Evolutionary conservation across 2,888 invertebrate genomes (phyloP), one percentile per base, ranked within the genome.

Genomic region (Gnatocerus cornutus): DNA sequence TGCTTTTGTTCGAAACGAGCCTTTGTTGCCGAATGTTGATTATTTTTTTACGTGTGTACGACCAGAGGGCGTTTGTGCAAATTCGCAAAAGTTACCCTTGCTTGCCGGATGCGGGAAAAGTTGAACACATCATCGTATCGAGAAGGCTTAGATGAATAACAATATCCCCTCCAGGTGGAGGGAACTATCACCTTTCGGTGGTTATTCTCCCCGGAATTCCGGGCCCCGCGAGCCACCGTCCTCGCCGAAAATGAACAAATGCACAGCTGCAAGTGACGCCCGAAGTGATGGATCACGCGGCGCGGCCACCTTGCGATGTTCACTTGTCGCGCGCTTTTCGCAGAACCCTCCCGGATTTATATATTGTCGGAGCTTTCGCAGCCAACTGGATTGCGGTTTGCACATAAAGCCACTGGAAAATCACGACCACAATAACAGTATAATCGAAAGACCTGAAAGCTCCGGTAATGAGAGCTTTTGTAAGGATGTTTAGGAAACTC

Each of bases 241-340:
- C 21, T 29, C 7, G 14, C 29, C 39, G 33, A 52, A 52, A 52
- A 21, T 46, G 46, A 61, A 62, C 52, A 63, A 52, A 63, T 62
- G 62, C 63, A 52, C 63, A 63, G 41, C 63, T 63, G 63, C n/a
- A 41, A 41, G 39, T 53, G 63, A 63, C 63, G 43, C 9, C 16
- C 50, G 43, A 52, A 41, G 53, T 63, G 63, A 63, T 53, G 63
- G 63, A 63, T 63, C 39, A 39, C 33, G 33, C 29, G 21, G n/a
- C 0, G 14, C 63, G 53, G 50, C 63, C 63, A 63, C 63, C 63
- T 63, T 53, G 53, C 52, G 63, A 63, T 53, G 63, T 63, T 62
- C 61, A 61, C 61, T 61, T 61, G 61, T 48, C 50, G 62, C 41
- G 30, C 4, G 21, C 21, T 21, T 21, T 21, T 21, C 21, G 21